Evolutionary conservation across 2,888 invertebrate species (phyloP), one percentile per base, ranked within the genome.

Genomic region (Linnaemya vulpina): DNA sequence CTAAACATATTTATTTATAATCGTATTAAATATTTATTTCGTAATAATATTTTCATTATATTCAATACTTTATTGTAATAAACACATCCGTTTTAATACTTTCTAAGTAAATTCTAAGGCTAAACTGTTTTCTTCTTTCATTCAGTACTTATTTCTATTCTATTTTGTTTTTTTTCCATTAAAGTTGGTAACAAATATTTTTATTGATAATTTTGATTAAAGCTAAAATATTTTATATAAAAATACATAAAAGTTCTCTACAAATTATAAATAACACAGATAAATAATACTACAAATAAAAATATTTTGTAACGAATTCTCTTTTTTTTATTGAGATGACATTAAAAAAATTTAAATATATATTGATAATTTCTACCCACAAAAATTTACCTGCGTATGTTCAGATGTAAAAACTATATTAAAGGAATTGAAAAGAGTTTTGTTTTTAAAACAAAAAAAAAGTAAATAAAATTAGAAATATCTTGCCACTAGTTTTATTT

Each of bases 61-160:
- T 60, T n/a, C 10, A 62, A 25, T 15, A 43, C 55, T 38, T 63
- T 58, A 60, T 74, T 62, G 46, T 40, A 60, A 73, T 71, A 76
- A 77, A 83, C 58, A 73, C 65, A 73, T 60, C 73, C 30, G 22
- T 67, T 68, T 46, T 78, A 74, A 74, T 83, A 83, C 62, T 78
- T 83, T 83, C 82, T 77, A 67, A 73, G 60, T 77, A 55, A 82
- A 1, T 70, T 78, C 70, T 82, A 82, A 76, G 20, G 62, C 77
- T 83, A 83, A 83, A 20, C 35, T 71, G 2, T 51, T 53, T 43
- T n/a, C 7, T 63, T 58, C 40, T 49, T 67, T 35, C n/a, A 11
- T 70, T 81, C 15, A 58, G 40, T 78, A 43, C 22, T 53, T 43
- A 25, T 11, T 58, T 25, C 43, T 49, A 65, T 46, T 74, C 25